Evolutionary conservation across 2,888 invertebrate genomes (phyloP), one percentile per base, ranked within the genome.

Genomic region (Emmelina monodactyla): DNA sequence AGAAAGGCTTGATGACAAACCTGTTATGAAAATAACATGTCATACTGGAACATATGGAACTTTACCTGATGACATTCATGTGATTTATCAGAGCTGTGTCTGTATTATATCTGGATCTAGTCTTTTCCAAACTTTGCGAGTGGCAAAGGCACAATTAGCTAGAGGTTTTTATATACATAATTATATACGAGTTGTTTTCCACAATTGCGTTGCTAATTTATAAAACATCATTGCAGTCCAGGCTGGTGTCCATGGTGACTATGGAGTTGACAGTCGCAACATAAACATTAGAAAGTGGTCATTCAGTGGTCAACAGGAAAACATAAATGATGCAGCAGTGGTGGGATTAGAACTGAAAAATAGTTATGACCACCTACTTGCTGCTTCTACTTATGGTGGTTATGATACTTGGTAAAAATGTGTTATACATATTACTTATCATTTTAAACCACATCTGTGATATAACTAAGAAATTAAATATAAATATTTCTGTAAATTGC

Each of bases 241-340:
- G 62, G 90, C 89, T 22, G 88, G 88, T 53, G 83, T 87, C 38
- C 82, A 82, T 41, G 85, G 85, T 41, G 71, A 73, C 15, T 66
- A 67, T 37, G 49, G 66, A 32, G 63, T 83, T 1, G 82, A 83
- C 43, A 83, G 84, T 19, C 84, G 85, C 36, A 87, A 83, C 38
- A 70, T 95, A 34, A 83, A 83, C 10, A 89, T 89, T 51, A 89
- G 91, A 55, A 97, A 95, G 70, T 95, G 93, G 89, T 85, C 86
- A n/a, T 91, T 94, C 55, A 82, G 84, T 40, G 89, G 88, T 42
- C n/a, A n/a, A n/a, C 89, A 90, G 51, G 87, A 88, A 33, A 71
- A 82, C 31, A 82, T 91, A 1, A 85, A 86, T 45, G 96, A 96
- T 66, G 88, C 88, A 50, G 86, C 89, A 31, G 86, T 89, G 7